These are phyloP conservation scores for Oasisia sp. DNA, from an alignment of 2,888 invertebrate genomes.

Conservation along the genomic window DNA sequence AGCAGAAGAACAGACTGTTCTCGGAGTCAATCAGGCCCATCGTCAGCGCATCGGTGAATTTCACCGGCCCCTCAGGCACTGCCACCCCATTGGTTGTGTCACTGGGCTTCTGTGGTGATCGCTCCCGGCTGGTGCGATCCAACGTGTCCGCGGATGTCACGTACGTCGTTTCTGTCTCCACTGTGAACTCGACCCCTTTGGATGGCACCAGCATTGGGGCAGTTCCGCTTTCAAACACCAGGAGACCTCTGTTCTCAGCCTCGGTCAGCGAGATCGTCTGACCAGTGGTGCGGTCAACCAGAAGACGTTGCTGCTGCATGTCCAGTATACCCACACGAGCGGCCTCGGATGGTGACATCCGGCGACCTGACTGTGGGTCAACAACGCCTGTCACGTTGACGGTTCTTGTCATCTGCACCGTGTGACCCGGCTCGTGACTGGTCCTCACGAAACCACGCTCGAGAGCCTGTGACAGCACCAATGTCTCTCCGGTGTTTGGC, in stretches of 20 bases:
- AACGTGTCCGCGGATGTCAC: not conserved
- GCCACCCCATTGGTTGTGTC: not conserved
- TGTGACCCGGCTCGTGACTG: not conserved
- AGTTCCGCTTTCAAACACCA: constrained; percentile 59
- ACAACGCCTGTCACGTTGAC: constrained; percentile 82
- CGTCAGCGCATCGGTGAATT: constrained; percentile 72
- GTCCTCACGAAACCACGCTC: constrained; percentile 80
- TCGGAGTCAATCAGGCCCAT: constrained; percentile 72
- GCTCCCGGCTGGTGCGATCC: not conserved
- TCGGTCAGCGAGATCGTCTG: constrained; percentile 76
- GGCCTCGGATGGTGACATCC: constrained; percentile 53
- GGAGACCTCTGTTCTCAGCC: constrained; percentile 81
- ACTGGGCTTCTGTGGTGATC: not conserved
- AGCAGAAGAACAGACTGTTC: constrained; percentile 29
- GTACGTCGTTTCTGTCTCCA: constrained; percentile 23
- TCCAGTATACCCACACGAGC: constrained; percentile 65
- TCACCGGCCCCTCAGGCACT: not conserved
- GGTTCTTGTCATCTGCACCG: constrained; percentile 71
- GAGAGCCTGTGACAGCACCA: constrained; percentile 86
- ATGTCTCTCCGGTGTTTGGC: constrained; percentile 71
- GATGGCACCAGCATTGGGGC: not conserved
- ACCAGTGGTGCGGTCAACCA: constrained; percentile 59
- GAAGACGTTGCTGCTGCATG: constrained; percentile 45
- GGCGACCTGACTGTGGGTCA: constrained; percentile 87
- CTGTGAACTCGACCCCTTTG: constrained; percentile 19